Conservation (phyloP, 2,888 invertebrate genomes). For the Reticulitermes lucifugus region DNA sequence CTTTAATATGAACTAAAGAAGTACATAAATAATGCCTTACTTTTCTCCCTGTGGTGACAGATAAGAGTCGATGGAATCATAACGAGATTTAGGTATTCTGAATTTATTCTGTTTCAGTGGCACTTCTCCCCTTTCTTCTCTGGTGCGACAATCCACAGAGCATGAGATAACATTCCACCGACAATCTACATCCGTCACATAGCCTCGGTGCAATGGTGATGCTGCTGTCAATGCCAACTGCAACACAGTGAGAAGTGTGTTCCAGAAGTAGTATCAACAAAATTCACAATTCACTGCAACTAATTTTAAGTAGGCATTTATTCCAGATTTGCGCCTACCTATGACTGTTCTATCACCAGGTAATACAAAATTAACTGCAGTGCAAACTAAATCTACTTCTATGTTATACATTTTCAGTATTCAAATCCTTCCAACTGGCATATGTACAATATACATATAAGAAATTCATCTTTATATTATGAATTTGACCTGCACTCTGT, state of each 20-base stretch:
- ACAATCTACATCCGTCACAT: constrained; percentile 95
- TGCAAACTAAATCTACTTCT: too few species aligned
- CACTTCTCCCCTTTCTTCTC: constrained; percentile 87
- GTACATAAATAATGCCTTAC: constrained; percentile 59
- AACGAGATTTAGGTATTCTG: constrained; percentile 92
- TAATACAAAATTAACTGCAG: too few species aligned
- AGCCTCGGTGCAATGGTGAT: constrained; percentile 94
- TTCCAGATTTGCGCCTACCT: background rate
- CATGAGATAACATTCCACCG: constrained; percentile 98
- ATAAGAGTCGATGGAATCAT: constrained; percentile 98
- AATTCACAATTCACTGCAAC: background rate
- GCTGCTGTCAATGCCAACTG: constrained; percentile 96
- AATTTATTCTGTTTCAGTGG: constrained; percentile 81
- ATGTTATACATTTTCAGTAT: too few species aligned
- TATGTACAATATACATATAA: too few species aligned
- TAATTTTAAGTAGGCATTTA: background rate
- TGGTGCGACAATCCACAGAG: constrained; percentile 95
- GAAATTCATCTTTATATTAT: too few species aligned
- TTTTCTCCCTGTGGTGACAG: constrained; percentile 88
- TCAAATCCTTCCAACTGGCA: too few species aligned
- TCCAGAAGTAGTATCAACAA: background rate
- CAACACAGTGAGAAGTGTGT: constrained; percentile 54
- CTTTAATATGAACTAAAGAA: background rate
- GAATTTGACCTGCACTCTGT: too few species aligned
- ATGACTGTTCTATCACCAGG: background rate